Percentiles rank a stretch among this genome's conserved stretches.
These are phyloP conservation scores for Nestor notabilis DNA, from an alignment of 2,113 vertebrate species.

Conservation along the genomic window DNA sequence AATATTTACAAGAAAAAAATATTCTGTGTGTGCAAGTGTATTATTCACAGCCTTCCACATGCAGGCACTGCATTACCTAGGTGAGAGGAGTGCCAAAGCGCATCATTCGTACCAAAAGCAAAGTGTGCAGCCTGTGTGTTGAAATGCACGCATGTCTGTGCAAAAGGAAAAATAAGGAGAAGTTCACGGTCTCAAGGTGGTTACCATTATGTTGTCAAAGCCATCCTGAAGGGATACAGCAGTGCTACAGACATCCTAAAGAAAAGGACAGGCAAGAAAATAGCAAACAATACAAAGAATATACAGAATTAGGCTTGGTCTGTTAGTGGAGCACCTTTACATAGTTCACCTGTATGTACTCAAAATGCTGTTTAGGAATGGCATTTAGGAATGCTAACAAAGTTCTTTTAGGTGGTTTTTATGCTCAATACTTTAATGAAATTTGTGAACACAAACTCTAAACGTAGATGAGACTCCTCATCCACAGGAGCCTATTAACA, in stretches of 20 bases:
- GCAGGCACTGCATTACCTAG: neutral
- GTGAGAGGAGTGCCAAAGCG: neutral
- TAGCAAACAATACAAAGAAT: slow-evolving; percentile 47
- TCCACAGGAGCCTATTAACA: neutral
- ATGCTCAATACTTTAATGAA: neutral
- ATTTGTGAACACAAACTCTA: neutral
- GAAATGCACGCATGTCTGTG: neutral
- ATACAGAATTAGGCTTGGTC: neutral
- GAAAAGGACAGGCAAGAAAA: slow-evolving; percentile 65
- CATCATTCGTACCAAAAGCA: neutral
- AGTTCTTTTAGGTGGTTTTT: neutral
- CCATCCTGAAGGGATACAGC: slow-evolving; percentile 68
- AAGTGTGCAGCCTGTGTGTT: neutral
- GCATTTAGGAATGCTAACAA: neutral
- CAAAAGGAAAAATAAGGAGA: neutral
- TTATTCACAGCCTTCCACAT: neutral
- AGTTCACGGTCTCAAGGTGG: slow-evolving; percentile 1
- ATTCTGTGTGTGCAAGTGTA: neutral
- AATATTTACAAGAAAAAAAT: neutral
- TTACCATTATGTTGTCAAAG: slow-evolving; percentile 75
- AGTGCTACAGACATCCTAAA: slow-evolving; percentile 68
- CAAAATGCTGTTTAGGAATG: neutral
- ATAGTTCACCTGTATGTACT: neutral
- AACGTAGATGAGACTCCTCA: neutral
- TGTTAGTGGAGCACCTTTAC: neutral